Percentiles rank a stretch among this genome's conserved stretches.
These are phyloP conservation scores for Eupsilia transversa DNA, from an alignment of 2,888 invertebrate species.

Conservation along the genomic window DNA sequence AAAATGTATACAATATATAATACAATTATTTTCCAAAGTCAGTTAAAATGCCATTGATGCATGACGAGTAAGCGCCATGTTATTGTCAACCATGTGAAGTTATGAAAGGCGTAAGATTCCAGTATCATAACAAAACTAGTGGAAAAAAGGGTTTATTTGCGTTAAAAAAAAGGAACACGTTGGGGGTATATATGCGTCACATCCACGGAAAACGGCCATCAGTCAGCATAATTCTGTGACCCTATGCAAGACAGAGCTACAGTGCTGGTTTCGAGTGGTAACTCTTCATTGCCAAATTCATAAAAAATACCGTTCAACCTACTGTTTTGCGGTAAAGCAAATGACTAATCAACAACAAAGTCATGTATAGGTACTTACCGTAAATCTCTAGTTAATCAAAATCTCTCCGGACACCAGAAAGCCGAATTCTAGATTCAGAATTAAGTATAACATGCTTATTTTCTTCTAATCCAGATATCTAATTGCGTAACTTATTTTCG, in stretches of 20 bases:
- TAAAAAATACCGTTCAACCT: not conserved
- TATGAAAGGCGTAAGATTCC: not conserved
- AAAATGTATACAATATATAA: too few relatives aligned
- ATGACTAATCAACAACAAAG: not conserved
- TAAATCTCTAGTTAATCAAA: not conserved
- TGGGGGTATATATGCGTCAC: too few relatives aligned
- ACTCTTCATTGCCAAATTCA: not conserved
- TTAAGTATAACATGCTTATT: not conserved
- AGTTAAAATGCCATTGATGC: not conserved
- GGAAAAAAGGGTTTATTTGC: too few relatives aligned
- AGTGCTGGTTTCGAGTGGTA: too few relatives aligned
- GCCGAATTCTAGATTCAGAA: not conserved
- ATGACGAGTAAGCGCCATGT: slow-evolving; percentile 23
- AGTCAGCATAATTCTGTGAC: too few relatives aligned
- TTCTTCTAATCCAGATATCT: not conserved
- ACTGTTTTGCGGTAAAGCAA: not conserved
- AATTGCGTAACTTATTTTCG: too few relatives aligned
- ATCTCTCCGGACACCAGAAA: not conserved
- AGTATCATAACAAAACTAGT: not conserved
- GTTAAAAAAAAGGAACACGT: too few relatives aligned
- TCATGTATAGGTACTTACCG: too few relatives aligned
- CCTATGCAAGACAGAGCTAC: too few relatives aligned
- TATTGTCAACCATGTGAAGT: slow-evolving; percentile 18
- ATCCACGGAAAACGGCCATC: too few relatives aligned
- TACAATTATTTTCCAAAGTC: slow-evolving; percentile 15